Evolutionary conservation across 2,797 vertebrate species (phyloP), one percentile per base, ranked within the genome.

Genomic region (Cryptoblepharus egeriae): DNA sequence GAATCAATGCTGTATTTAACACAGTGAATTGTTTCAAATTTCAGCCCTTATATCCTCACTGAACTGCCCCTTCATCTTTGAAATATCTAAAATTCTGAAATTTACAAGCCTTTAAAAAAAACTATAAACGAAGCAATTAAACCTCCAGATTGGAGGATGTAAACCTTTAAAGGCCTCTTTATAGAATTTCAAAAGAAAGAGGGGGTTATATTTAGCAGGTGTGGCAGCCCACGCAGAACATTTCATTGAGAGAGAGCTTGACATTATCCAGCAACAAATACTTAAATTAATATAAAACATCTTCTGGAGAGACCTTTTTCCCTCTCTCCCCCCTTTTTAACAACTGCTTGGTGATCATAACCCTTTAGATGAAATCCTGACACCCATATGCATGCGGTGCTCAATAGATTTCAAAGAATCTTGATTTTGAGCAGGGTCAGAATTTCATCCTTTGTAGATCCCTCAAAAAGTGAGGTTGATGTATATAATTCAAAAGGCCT

Each of bases 211-310:
- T 95, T 96, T 96, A 96, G 94, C 95, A 96, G 95, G 95, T 96
- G 96, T 95, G 95, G 96, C 93, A 93, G 90, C 85, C 91, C 89
- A 93, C 77, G 68, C 91, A 93, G 89, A 93, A 92, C 93, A 92
- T 94, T 94, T 94, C 92, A 93, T 91, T 92, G 95, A 88, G 37
- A 91, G 92, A 92, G 89, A 92, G 85, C 87, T 90, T 95, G 95
- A 96, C 93, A 93, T 91, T 94, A 95, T 93, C 95, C 95, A 95
- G 95, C 88, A 94, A 95, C 92, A 92, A 87, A 95, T 92, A 91
- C 93, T 96, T 95, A 95, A 94, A 96, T 96, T 96, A 95, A 96
- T 95, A 94, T 84, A 92, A 96, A 96, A 93, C 95, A 96, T 96
- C 93, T 96, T 96, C 90, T 73, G 86, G 91, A 73, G 91, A 92